Evolutionary conservation across 2,888 invertebrate species (phyloP), one percentile per base, ranked within the genome.

Genomic region (Hirtodrosophila duncani): DNA sequence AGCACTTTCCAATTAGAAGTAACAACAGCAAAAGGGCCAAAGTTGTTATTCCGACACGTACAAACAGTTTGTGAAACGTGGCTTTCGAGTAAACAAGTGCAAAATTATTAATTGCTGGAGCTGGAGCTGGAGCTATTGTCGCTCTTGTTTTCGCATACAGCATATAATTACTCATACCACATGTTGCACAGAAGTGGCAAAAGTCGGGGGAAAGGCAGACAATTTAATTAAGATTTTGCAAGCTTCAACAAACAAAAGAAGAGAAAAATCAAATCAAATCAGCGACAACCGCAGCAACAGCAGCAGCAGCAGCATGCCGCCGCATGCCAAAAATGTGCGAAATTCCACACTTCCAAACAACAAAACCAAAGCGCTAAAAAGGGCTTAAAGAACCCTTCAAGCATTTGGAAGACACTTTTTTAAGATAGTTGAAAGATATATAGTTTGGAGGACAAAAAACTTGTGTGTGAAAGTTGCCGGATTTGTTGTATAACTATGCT

Each of bases 111-210:
- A 63, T 63, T 63, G 63, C 58, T 42, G 41, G 14, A 29, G 27
- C 29, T 21, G 36, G 18, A 48, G 39, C 48, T 23, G 16, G 30
- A 42, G 30, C 23, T 14, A 16, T 36, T 33, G n/a, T n/a, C n/a
- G n/a, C n/a, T n/a, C n/a, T n/a, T n/a, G n/a, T n/a, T n/a, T n/a
- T n/a, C n/a, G n/a, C n/a, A n/a, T n/a, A n/a, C 53, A 52, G 29
- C 46, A 78, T 57, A 75, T 75, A 70, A 72, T 75, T 79, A 75
- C 71, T 45, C 71, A 75, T 53, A 50, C 71, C 20, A 16, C 63
- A 53, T 49, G 66, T 50, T 55, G 61, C 56, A 41, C 31, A 39
- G 45, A 37, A n/a, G n/a, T n/a, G n/a, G n/a, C n/a, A n/a, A n/a
- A n/a, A n/a, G n/a, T n/a, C n/a, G n/a, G n/a, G 34, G 30, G 44